Conservation (phyloP, 2,888 invertebrate genomes). For the Erannis defoliaria region DNA sequence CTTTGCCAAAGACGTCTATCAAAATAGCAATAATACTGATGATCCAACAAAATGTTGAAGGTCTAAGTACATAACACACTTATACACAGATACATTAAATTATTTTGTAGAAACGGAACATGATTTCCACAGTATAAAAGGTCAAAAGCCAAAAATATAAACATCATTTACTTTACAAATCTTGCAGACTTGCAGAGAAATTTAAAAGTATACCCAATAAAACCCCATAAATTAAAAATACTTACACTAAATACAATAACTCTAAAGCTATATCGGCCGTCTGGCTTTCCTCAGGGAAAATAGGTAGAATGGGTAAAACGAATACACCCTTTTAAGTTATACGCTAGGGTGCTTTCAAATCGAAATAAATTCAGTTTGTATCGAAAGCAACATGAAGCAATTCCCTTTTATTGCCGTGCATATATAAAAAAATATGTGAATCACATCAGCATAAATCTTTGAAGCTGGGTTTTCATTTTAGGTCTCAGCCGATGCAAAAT, state of each 20-base stretch:
- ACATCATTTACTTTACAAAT: background rate
- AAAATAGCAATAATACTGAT: background rate
- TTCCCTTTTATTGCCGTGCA: conserved; percentile 46
- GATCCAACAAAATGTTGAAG: too few relatives aligned
- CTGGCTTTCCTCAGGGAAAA: conserved; percentile 14
- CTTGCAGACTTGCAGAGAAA: background rate
- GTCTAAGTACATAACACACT: too few relatives aligned
- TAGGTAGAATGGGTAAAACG: background rate
- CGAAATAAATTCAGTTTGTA: conserved; percentile 42
- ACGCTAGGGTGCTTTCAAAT: conserved; percentile 41
- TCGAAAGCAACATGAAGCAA: conserved; percentile 43
- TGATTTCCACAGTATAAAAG: too few relatives aligned
- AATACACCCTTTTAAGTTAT: conserved; percentile 27
- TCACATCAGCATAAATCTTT: conserved; percentile 41
- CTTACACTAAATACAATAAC: conserved; percentile 19
- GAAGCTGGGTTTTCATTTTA: conserved; percentile 24
- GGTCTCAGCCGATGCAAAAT: too few relatives aligned
- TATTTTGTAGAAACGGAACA: too few relatives aligned
- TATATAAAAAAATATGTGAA: conserved; percentile 46
- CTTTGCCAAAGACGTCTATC: background rate
- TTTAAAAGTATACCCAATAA: background rate
- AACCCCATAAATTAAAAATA: background rate
- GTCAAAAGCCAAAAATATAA: background rate
- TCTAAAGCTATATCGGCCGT: conserved; percentile 9
- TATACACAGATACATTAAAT: too few relatives aligned